Evolutionary conservation across 2,113 vertebrate genomes (phyloP), one percentile per base, ranked within the genome.

Genomic region (Syngnathus typhle): DNA sequence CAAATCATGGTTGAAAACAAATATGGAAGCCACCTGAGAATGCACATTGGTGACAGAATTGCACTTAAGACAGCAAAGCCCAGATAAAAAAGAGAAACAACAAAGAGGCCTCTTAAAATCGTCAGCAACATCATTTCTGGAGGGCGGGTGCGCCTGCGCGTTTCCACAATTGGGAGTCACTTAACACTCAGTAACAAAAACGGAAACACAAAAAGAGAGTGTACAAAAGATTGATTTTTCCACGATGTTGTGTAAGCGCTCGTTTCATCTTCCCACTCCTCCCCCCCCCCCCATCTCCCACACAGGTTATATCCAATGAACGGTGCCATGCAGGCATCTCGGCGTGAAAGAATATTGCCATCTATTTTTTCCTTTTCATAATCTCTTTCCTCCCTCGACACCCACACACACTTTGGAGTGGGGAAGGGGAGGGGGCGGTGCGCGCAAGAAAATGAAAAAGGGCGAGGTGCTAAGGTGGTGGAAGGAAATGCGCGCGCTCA

Each of bases 241-340:
- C 37, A 38, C 75, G 79, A 83, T 88, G 83, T 85, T 88, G 83
- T 87, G 69, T 85, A 84, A 84, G 85, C 77, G 61, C 73, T 9
- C 6, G 83, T 85, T 88, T 85, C 82, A 86, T 87, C 77, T 77
- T 87, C 85, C 87, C 84, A 86, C 84, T 58, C 27, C 52, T 55
- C 47, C 49, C 6, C 47, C 47, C 2, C 47, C 79, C 82, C 76
- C 68, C 76, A 81, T 74, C 84, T 74, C 84, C 86, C 84, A 85
- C 86, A 73, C 83, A 76, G 85, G 85, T 87, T 85, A 79, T 74
- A 82, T 75, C 75, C 84, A 82, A 79, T 72, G 83, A 80, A 82
- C 73, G 12, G 64, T 68, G 84, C 87, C 84, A 85, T 84, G 84
- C 85, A 85, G 85, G 84, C 85, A 83, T 83, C 74, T 78, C 79